Conservation (phyloP, 92 coral and sea anemone genomes). For the Plumapathes pennacea region DNA sequence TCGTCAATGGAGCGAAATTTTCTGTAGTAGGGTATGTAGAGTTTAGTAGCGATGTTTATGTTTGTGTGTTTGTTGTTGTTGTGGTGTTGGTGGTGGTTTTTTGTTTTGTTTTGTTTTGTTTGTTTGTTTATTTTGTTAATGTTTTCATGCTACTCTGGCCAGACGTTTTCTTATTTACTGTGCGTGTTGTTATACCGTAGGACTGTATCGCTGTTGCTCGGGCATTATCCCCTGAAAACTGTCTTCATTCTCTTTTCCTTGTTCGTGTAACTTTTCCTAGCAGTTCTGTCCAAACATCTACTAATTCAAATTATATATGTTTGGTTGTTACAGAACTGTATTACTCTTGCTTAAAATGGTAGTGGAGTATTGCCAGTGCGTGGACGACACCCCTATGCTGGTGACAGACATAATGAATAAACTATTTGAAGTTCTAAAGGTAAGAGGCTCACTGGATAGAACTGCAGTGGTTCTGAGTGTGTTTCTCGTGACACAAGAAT, state of each 20-base stretch:
- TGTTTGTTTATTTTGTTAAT: too few species aligned
- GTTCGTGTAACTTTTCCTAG: neutral
- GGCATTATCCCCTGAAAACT: neutral
- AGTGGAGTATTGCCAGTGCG: conserved; percentile 98
- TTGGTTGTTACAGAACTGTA: conserved; percentile 82
- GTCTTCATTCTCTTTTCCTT: neutral
- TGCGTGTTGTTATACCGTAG: neutral
- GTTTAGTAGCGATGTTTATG: neutral
- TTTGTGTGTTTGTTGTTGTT: neutral
- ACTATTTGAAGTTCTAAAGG: conserved; percentile 95
- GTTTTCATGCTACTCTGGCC: too few species aligned
- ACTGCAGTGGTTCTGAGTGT: too few species aligned
- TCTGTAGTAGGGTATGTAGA: conserved; percentile 84
- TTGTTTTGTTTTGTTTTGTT: too few species aligned
- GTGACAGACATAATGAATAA: conserved; percentile 96
- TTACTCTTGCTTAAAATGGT: conserved; percentile 87
- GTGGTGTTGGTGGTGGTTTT: neutral
- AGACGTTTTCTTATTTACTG: neutral
- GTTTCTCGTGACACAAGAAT: too few species aligned
- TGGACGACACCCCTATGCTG: conserved; percentile 94
- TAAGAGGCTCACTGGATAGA: conserved; percentile 6
- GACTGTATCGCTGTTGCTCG: neutral
- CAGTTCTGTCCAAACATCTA: neutral
- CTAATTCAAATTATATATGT: neutral
- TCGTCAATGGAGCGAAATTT: conserved; percentile 82